Conservation (phyloP, 2,113 vertebrate genomes). For the Sylvicapra grimmia region DNA sequence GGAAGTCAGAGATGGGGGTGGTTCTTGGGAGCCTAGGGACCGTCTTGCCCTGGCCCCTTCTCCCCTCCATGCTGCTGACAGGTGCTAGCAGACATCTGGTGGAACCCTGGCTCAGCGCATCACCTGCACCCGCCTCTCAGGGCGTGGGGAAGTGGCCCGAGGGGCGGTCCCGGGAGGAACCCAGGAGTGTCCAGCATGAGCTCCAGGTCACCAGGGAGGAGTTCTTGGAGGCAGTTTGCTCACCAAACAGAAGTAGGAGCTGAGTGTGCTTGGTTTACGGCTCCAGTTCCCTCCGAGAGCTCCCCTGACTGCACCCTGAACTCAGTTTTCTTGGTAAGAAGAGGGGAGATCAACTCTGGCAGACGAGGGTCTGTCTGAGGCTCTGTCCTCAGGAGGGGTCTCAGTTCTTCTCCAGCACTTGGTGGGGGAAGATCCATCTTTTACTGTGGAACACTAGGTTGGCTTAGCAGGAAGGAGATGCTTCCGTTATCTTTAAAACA, state of each 20-base stretch:
- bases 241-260: background rate
- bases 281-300: too few relatives aligned
- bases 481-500: background rate
- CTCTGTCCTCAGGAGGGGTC: background rate
- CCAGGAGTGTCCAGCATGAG: fast-evolving
- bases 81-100: background rate
- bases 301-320: background rate
- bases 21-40: background rate
- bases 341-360: fast-evolving
- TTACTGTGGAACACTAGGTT: background rate
- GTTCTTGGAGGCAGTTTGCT: background rate
- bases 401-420: background rate
- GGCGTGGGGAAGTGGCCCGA: background rate
- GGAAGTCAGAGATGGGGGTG: background rate
- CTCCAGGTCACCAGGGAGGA: fast-evolving
- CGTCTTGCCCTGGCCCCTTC: background rate
- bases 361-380: background rate
- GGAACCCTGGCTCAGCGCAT: background rate
- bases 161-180: fast-evolving
- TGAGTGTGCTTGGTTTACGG: background rate
- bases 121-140: fast-evolving
- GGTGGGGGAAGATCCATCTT: background rate
- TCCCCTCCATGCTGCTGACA: fast-evolving
- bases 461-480: background rate
- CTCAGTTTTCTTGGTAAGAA: background rate